These are phyloP conservation scores for Probaryconus sp. DNA, from an alignment of 1,140 invertebrate species.

Conservation along the genomic window DNA sequence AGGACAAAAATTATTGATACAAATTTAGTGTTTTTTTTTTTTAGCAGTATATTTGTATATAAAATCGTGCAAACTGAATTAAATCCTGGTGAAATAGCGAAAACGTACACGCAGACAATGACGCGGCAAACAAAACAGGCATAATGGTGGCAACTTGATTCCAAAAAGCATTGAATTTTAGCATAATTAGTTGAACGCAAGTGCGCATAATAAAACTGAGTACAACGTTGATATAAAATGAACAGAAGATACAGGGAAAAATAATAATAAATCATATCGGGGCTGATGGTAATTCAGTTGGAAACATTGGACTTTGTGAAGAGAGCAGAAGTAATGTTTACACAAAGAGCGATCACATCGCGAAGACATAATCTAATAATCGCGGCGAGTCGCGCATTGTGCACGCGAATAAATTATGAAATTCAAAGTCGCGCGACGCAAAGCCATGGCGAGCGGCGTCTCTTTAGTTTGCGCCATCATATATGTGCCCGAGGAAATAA, in stretches of 20 bases:
- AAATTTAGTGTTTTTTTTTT: no score
- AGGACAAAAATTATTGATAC: no score
- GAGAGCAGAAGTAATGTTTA: slow-evolving; percentile 11
- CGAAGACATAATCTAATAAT: slow-evolving; percentile 26
- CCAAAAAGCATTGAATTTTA: no score
- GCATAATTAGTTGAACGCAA: not conserved
- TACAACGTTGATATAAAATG: not conserved
- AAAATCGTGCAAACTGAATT: no score
- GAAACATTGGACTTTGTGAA: slow-evolving; percentile 1
- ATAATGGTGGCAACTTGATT: no score
- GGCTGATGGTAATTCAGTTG: slow-evolving; percentile 15
- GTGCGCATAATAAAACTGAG: not conserved
- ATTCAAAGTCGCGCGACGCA: slow-evolving; percentile 33
- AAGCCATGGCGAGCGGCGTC: slow-evolving; percentile 12
- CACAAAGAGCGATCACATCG: not conserved
- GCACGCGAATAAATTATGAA: slow-evolving; percentile 34
- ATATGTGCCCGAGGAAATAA: slow-evolving; percentile 52
- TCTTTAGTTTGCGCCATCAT: slow-evolving; percentile 35
- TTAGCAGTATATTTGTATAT: no score
- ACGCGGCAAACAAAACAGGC: no score
- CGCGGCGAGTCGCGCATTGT: slow-evolving; percentile 19
- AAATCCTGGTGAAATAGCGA: no score
- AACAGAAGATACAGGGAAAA: no score
- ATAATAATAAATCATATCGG: slow-evolving; percentile 22
- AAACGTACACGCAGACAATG: no score